These are phyloP conservation scores for Amphiprion percula DNA, from an alignment of 2,113 vertebrate genomes.

Conservation along the genomic window DNA sequence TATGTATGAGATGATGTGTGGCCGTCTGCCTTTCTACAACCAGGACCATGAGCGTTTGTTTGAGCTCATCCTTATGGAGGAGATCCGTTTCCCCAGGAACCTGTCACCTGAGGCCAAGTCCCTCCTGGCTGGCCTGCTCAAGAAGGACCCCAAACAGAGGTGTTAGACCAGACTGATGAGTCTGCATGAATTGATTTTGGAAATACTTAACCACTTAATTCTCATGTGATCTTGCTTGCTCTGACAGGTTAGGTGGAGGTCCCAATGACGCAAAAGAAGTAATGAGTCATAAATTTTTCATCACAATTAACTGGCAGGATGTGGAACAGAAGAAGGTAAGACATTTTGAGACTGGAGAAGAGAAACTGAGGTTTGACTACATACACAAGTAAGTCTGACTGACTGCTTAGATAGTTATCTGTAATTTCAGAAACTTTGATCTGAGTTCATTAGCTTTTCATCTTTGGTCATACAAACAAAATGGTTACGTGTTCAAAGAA, in stretches of 20 bases:
- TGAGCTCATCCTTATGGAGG: constrained; percentile 95
- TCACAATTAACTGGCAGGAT: constrained; percentile 89
- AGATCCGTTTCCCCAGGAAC: constrained; percentile 94
- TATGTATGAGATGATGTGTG: constrained; percentile 96
- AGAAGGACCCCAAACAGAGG: constrained; percentile 94
- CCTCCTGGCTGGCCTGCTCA: constrained; percentile 89
- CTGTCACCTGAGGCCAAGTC: constrained; percentile 90
- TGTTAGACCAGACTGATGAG: background rate
- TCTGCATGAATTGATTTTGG: background rate
- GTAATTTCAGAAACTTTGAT: no score
- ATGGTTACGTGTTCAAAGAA: no score
- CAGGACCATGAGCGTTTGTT: constrained; percentile 95
- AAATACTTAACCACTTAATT: background rate
- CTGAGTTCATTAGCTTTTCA: no score
- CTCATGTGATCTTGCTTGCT: constrained; percentile 9
- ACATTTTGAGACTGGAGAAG: background rate
- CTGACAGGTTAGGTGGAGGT: constrained; percentile 89
- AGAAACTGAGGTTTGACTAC: background rate
- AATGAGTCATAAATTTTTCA: constrained; percentile 91
- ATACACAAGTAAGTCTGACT: background rate
- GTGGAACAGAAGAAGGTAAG: constrained; percentile 90
- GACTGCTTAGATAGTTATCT: background rate
- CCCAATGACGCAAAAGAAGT: constrained; percentile 91
- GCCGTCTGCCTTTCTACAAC: constrained; percentile 94
- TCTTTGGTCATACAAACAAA: no score